Percentiles rank a stretch among this genome's conserved stretches.
These are phyloP conservation scores for Torymus texanus DNA, from an alignment of 2,888 invertebrate species.

Conservation along the genomic window DNA sequence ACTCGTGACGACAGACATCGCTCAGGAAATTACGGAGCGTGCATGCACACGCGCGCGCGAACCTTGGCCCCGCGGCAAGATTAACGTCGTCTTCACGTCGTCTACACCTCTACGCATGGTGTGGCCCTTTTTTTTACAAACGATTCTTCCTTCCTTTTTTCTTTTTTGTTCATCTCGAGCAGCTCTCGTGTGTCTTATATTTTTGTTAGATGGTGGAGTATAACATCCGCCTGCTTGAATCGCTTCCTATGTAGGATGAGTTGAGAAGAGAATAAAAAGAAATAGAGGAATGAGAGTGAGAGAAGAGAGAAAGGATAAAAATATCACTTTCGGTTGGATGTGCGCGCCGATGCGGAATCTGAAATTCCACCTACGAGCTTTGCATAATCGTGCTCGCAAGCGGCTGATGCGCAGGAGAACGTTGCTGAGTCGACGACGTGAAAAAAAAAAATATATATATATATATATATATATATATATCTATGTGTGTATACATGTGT, in stretches of 20 bases:
- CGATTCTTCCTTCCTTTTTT: not conserved
- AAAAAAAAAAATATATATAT: not conserved
- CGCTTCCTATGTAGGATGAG: not conserved
- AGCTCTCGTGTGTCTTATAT: constrained; percentile 3
- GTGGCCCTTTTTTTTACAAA: not conserved
- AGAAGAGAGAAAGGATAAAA: constrained; percentile 43
- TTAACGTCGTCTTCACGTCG: constrained; percentile 36
- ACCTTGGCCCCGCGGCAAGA: constrained; percentile 34
- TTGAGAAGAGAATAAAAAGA: constrained; percentile 2
- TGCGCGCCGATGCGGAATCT: constrained; percentile 4
- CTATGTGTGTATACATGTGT: too few relatives aligned
- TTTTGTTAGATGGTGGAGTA: constrained; percentile 1
- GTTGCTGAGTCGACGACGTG: constrained; percentile 19
- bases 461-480: too few relatives aligned
- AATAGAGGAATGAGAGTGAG: not conserved
- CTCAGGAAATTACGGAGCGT: constrained; percentile 42
- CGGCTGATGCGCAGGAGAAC: not conserved
- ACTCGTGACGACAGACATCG: constrained; percentile 47
- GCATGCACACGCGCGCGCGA: constrained; percentile 31
- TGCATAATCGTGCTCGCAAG: constrained; percentile 40
- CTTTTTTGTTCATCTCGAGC: not conserved
- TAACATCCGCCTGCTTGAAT: constrained; percentile 7
- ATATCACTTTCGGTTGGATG: constrained; percentile 15
- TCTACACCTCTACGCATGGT: not conserved
- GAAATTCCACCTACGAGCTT: constrained; percentile 39